These are phyloP conservation scores for Heterochromis multidens DNA, from an alignment of 2,113 vertebrate species.

Conservation along the genomic window DNA sequence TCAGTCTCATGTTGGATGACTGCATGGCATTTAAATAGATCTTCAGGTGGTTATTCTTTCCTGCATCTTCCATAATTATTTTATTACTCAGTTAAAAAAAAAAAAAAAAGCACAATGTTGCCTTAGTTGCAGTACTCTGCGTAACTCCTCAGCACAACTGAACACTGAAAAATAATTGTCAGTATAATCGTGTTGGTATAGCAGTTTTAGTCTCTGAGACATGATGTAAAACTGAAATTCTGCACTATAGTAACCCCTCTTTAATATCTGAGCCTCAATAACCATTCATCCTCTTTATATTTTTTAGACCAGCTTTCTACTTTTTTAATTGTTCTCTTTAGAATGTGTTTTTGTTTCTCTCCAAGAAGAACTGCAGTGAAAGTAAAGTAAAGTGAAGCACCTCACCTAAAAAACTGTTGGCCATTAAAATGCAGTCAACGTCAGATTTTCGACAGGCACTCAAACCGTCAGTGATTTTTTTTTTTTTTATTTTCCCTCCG, in stretches of 20 bases:
- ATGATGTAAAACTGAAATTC: neutral
- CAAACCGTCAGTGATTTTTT: constrained; percentile 47
- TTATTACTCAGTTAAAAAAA: neutral
- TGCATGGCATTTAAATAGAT: neutral
- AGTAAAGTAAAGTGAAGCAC: constrained; percentile 23
- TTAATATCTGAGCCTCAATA: neutral
- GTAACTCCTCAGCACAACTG: no score
- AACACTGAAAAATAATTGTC: no score
- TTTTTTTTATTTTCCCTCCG: constrained; percentile 34
- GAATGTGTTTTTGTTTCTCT: neutral
- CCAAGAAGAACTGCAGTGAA: neutral
- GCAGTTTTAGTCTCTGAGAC: no score
- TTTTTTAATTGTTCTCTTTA: constrained; percentile 15
- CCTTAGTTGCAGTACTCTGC: neutral
- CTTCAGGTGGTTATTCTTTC: neutral
- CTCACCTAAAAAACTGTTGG: constrained; percentile 27
- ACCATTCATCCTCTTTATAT: constrained; percentile 14
- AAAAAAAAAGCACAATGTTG: neutral
- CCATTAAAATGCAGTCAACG: constrained; percentile 73
- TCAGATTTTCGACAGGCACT: constrained; percentile 63
- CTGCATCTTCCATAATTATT: neutral
- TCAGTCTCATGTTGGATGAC: neutral
- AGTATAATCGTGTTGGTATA: no score
- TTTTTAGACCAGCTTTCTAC: constrained; percentile 10
- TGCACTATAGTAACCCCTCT: neutral